phyloP scores from a whole-genome alignment of 2,113 vertebrate genomes.

The Myrmecophaga tridactyla region DNA sequence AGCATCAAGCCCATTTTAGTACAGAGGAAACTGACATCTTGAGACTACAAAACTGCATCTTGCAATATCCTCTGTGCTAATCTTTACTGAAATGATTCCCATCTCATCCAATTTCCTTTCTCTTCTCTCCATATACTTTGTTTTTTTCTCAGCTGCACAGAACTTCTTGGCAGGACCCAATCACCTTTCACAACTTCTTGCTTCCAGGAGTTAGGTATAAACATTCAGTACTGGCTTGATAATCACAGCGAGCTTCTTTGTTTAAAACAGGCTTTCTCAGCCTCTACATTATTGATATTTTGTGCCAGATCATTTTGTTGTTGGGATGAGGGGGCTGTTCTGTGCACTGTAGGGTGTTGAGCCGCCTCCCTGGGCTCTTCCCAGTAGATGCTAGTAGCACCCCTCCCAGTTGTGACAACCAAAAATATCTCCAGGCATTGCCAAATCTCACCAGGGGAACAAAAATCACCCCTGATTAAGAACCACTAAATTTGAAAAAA shows the following conservation, averaged over 20 bases:
- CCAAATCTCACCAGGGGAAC: neutral
- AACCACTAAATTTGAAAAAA: slow-evolving; percentile 47
- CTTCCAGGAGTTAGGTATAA: slow-evolving; percentile 20
- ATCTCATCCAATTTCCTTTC: neutral
- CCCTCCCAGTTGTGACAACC: neutral
- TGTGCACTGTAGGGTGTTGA: neutral
- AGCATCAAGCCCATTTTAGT: slow-evolving; percentile 1
- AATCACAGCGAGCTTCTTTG: neutral
- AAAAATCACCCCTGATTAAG: neutral
- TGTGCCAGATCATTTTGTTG: neutral
- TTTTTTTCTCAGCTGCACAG: neutral
- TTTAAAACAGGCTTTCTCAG: slow-evolving; percentile 26
- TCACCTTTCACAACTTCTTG: neutral
- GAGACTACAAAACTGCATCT: neutral
- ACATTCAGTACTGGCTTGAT: neutral
- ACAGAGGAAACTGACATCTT: neutral
- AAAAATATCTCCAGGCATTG: neutral
- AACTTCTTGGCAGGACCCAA: neutral
- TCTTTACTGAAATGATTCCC: slow-evolving; percentile 26
- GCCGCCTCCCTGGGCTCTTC: neutral
- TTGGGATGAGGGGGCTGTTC: neutral
- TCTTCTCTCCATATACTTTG: neutral
- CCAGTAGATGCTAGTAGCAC: neutral
- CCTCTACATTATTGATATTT: neutral
- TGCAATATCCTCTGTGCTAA: neutral